Conservation (phyloP, 2,797 vertebrate species). For the Melanotaenia nigrans region DNA sequence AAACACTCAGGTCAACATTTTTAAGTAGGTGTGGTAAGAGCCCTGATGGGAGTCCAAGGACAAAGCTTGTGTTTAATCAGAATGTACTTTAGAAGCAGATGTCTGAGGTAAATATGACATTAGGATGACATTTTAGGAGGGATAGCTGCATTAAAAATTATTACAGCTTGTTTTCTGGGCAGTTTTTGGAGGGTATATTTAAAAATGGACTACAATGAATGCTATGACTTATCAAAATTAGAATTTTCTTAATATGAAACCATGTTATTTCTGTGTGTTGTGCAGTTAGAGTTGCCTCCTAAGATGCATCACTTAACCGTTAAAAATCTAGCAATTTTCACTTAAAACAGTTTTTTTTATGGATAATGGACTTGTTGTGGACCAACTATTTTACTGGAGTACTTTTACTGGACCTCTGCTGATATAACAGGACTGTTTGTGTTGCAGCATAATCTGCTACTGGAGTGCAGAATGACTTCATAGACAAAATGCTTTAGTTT, state of each 20-base stretch:
- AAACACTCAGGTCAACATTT: constrained; percentile 23
- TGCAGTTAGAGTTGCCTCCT: background rate
- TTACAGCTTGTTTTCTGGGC: background rate
- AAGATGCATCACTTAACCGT: constrained; percentile 9
- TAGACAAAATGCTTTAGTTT: background rate
- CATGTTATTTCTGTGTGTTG: background rate
- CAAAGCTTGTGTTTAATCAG: constrained; percentile 11
- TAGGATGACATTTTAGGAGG: background rate
- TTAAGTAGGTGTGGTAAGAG: constrained; percentile 14
- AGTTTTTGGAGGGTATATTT: background rate
- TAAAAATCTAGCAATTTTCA: background rate
- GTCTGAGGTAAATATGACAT: background rate
- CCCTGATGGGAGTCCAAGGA: constrained; percentile 4
- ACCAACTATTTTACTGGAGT: background rate
- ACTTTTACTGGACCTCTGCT: background rate
- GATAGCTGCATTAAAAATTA: background rate
- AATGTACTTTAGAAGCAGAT: background rate
- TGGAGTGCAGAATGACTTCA: background rate
- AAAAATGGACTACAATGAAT: background rate
- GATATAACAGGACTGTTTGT: background rate
- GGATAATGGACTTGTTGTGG: too few species aligned
- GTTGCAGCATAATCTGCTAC: background rate
- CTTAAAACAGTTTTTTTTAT: background rate
- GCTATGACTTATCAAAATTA: background rate
- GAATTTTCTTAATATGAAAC: background rate